These are phyloP conservation scores for Sorex maritimensis DNA, from an alignment of 2,797 vertebrate genomes.

Conservation along the genomic window DNA sequence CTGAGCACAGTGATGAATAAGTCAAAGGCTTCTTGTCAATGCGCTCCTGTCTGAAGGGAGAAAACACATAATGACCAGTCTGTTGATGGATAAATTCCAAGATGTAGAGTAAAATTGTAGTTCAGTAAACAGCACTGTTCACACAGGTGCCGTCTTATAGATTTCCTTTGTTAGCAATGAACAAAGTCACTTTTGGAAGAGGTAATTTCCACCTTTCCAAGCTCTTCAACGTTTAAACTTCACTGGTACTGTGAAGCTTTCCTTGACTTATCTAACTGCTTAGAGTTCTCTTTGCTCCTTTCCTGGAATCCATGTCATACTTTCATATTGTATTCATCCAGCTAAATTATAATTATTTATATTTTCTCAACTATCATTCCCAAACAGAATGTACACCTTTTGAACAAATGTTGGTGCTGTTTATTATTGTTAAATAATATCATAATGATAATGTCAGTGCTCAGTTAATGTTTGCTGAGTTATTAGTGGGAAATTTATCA, in stretches of 20 bases:
- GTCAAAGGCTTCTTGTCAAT: background rate
- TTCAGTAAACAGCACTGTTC: background rate
- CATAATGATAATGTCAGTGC: background rate
- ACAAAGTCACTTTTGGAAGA: conserved; percentile 12
- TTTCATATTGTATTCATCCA: background rate
- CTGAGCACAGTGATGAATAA: background rate
- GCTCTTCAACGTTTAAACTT: background rate
- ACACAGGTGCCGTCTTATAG: background rate
- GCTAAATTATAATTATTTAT: background rate
- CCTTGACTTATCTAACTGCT: background rate
- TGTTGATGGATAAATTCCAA: background rate
- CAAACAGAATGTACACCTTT: background rate
- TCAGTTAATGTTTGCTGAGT: background rate
- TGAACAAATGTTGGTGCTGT: background rate
- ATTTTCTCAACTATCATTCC: background rate
- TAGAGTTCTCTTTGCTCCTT: background rate
- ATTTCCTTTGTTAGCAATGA: background rate
- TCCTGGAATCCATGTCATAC: background rate
- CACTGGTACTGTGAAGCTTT: background rate
- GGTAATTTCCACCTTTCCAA: background rate
- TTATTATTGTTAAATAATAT: conserved; percentile 40
- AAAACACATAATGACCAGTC: background rate
- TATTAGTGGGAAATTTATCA: conserved; percentile 21
- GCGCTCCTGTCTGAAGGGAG: background rate
- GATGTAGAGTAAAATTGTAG: background rate